Percentiles rank a stretch among this genome's conserved stretches.
Conservation (phyloP, 2,113 vertebrate genomes). For the Chrysemys picta region DNA sequence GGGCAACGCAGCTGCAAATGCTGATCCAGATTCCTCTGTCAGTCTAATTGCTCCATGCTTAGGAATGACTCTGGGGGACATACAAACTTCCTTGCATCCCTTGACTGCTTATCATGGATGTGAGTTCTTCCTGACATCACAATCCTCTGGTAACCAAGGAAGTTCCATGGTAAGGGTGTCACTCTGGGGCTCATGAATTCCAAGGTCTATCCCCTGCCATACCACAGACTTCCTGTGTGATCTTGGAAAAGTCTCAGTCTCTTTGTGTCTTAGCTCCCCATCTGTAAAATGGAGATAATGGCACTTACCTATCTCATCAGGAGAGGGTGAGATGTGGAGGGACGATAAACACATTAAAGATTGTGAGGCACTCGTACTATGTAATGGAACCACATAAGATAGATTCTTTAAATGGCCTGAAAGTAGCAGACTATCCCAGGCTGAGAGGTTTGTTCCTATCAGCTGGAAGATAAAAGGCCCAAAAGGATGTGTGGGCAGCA, state of each 20-base stretch:
- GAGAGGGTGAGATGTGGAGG: accelerated
- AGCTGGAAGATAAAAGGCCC: background rate
- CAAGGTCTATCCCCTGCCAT: background rate
- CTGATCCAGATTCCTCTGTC: background rate
- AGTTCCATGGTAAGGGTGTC: background rate
- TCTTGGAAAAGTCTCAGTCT: background rate
- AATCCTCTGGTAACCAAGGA: background rate
- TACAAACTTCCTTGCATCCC: background rate
- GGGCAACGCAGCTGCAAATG: too few species aligned
- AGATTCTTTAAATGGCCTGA: background rate
- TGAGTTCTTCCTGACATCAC: background rate
- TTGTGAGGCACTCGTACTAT: background rate
- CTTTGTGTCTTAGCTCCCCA: background rate
- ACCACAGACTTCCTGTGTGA: background rate
- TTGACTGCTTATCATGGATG: background rate
- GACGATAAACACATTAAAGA: background rate
- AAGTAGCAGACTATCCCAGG: background rate
- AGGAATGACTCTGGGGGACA: background rate
- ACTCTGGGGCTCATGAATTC: background rate
- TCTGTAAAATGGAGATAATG: background rate
- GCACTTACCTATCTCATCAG: background rate
- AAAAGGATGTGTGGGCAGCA: background rate
- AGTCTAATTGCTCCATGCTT: background rate
- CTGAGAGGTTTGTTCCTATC: background rate
- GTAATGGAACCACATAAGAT: background rate